These are phyloP conservation scores for Aphidius colemani DNA, from an alignment of 2,888 invertebrate species.

Conservation along the genomic window DNA sequence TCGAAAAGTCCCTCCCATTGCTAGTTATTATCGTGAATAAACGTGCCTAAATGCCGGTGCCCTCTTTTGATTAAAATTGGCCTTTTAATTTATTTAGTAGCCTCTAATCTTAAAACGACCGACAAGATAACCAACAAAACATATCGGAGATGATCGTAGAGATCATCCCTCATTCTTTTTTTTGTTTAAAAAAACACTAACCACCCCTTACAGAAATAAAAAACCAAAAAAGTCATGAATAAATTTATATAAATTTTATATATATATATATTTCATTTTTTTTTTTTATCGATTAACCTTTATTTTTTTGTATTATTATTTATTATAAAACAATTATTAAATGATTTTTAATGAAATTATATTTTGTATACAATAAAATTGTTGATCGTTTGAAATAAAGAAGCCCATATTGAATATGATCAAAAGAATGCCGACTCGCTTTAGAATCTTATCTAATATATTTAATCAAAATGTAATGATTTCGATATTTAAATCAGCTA, in stretches of 20 bases:
- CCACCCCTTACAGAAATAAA: background rate
- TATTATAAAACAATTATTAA: background rate
- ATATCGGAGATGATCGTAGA: background rate
- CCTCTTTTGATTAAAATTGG: constrained; percentile 60
- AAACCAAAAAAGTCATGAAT: constrained; percentile 3
- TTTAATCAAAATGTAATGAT: no score
- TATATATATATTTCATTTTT: background rate
- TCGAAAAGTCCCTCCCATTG: constrained; percentile 42
- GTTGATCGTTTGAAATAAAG: no score
- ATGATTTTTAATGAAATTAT: background rate
- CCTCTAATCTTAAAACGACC: constrained; percentile 58
- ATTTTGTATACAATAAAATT: no score
- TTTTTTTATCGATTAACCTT: background rate
- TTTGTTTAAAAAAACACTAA: constrained; percentile 4
- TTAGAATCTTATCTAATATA: no score
- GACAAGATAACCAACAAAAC: constrained; percentile 42
- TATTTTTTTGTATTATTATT: background rate
- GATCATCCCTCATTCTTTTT: background rate
- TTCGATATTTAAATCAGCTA: no score
- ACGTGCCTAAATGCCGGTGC: constrained; percentile 59
- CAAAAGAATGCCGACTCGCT: no score
- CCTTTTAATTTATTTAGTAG: constrained; percentile 61
- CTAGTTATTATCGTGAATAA: constrained; percentile 59
- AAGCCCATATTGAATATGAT: no score
- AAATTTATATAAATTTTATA: background rate